Evolutionary conservation across 2,113 vertebrate species (phyloP), one percentile per base, ranked within the genome.

Genomic region (Gorilla gorilla): DNA sequence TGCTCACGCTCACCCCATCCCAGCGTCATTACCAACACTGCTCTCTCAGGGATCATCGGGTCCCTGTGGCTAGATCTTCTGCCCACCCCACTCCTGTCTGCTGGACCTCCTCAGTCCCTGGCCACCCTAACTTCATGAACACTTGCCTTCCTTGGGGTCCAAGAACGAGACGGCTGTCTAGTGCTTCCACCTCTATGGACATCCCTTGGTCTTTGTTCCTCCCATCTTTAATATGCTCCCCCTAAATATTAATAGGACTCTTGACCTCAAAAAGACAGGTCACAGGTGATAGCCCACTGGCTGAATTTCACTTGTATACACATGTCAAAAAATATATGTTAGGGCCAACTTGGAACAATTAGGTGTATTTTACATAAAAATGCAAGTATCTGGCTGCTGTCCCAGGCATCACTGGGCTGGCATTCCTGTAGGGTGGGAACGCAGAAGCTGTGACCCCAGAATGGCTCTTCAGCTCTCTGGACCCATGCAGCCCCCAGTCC

Each of bases 11-110:
- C 61, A 8, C 40, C 11, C 32, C 5, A 9, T 3, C 35, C 20
- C 35, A 5, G 45, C 7, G 0, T 0, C 9, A 0, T 2, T 8
- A 52, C 11, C 0, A 23, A 3, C 30, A 3, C 61, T 25, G 20
- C 75, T 50, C 30, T 40, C 52, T 40, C 20, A 4, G 27, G 57
- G 20, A 27, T 14, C 35, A 10, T 20, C 6, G 17, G 38, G 3
- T 35, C 73, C 43, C 61, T 35, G 59, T 9, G 10, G 25, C 40
- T 20, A 0, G 45, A 13, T 23, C 38, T 43, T n/a, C 7, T 12
- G 3, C 43, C 9, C 18, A 12, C 3, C 12, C 10, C 12, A 5
- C 1, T 9, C 8, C 27, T 2, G 22, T 11, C 90, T 12, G n/a
- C 20, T 2, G 30, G 48, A 6, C 40, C 40, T 8, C 52, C 2